phyloP scores from a whole-genome alignment of 37 sponge, comb jelly and placozoan genomes.

The Crambe crambe region DNA sequence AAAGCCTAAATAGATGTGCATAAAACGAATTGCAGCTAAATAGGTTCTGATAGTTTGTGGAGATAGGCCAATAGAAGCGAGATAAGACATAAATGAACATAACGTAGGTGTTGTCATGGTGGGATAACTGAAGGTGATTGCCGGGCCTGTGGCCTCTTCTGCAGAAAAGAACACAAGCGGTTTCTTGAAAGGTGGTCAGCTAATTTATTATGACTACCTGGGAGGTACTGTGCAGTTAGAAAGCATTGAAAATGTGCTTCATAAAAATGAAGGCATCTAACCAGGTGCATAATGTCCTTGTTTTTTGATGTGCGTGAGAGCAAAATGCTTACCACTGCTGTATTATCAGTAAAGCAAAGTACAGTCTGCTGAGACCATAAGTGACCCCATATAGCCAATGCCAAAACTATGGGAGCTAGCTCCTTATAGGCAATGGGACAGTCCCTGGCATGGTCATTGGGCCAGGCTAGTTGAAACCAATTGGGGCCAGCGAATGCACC shows the following conservation, averaged over 20 bases:
- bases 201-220: background rate
- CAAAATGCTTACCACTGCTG: background rate
- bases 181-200: background rate
- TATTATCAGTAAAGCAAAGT: background rate
- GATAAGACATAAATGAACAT: background rate
- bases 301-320: background rate
- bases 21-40: too few relatives aligned
- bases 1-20: too few relatives aligned
- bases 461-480: background rate
- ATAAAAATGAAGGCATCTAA: background rate
- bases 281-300: too few relatives aligned
- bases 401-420: background rate
- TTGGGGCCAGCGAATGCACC: background rate
- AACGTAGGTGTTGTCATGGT: background rate
- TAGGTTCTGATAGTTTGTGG: too few relatives aligned
- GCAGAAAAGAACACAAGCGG: background rate
- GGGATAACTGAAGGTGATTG: background rate
- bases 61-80: background rate
- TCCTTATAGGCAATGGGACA: background rate
- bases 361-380: background rate
- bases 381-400: background rate
- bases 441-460: background rate
- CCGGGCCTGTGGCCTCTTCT: background rate
- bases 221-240: background rate
- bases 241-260: background rate